Base-by-base conservation (phyloP, 2,888 invertebrate species). In the Alsophila aescularia region DNA sequence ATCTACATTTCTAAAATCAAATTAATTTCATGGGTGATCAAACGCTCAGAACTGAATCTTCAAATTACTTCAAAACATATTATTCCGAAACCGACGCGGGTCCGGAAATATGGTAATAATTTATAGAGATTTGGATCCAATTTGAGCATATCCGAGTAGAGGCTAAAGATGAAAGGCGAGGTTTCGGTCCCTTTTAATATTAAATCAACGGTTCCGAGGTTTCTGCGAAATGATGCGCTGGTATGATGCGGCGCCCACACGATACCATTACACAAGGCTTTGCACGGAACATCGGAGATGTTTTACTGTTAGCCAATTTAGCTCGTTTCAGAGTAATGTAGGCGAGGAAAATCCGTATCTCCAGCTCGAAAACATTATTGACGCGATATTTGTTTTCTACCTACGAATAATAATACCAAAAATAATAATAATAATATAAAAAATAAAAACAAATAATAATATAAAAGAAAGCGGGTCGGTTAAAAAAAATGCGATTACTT, bases 141-240 rank as follows among this genome's bases (percentile, higher is more conserved):
- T 45, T 43, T 37, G 39, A 24, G 16, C 36, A 44, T 58, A 37
- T 9, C 41, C 36, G 45, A 43, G 42, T 34, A 34, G 32, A 32
- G 47, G 39, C 42, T 52, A 18, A 39, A 31, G 47, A 41, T n/a
- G 48, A 53, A 53, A 52, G 35, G 36, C 36, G 48, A 43, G 45
- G 32, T 52, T 54, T 37, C 36, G 49, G 48, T 48, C 45, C 58
- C 27, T 27, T 55, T 52, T 58, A 50, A 44, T 51, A 62, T 58
- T 50, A 48, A 45, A 49, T 31, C 52, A 31, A 35, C 29, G 55
- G 27, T 36, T 21, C 50, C 45, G 45, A 15, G 35, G 34, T 45
- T 57, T 37, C 40, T 18, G 44, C n/a, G 47, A 47, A 55, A 55
- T 54, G 49, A 55, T 41, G 35, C 35, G 18, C 1, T 24, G 24